These are phyloP conservation scores for Cliona cf. orientalis DNA, from an alignment of 37 sponge, comb jelly and placozoan species.

Conservation along the genomic window DNA sequence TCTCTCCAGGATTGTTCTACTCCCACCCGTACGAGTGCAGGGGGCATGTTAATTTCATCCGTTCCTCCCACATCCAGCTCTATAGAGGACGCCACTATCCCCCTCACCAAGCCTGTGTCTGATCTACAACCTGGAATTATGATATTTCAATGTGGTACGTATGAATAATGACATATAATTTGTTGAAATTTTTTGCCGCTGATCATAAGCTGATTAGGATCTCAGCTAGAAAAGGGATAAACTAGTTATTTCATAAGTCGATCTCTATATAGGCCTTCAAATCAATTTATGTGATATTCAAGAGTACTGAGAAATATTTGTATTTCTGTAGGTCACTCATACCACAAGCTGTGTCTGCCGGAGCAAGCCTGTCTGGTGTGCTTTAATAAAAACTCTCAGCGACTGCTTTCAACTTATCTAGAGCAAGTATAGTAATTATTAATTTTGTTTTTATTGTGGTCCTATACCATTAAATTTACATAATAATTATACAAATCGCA, in stretches of 20 bases:
- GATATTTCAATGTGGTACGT: slow-evolving; percentile 57
- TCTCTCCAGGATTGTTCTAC: background rate
- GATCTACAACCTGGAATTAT: slow-evolving; percentile 35
- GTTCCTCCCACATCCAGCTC: background rate
- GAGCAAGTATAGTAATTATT: too few species aligned
- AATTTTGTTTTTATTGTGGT: too few species aligned
- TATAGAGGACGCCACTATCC: slow-evolving; percentile 38
- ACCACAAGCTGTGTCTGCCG: slow-evolving; percentile 54
- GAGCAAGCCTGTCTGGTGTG: slow-evolving; percentile 49
- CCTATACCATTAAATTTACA: too few species aligned
- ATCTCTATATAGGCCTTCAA: background rate
- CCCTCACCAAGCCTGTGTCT: slow-evolving; percentile 28
- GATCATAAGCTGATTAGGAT: background rate
- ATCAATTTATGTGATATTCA: background rate
- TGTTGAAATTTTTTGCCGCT: background rate
- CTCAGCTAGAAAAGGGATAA: background rate
- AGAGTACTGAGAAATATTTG: background rate
- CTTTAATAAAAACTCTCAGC: slow-evolving; percentile 34
- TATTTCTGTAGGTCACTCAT: slow-evolving; percentile 47
- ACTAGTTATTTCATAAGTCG: background rate
- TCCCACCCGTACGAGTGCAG: background rate
- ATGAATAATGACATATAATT: background rate
- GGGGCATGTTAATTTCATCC: background rate
- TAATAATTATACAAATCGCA: too few species aligned
- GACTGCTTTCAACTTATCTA: too few species aligned